These are phyloP conservation scores for Holothuria leucospilota DNA, from an alignment of 53 echinoderm and acorn worm genomes.

Conservation along the genomic window DNA sequence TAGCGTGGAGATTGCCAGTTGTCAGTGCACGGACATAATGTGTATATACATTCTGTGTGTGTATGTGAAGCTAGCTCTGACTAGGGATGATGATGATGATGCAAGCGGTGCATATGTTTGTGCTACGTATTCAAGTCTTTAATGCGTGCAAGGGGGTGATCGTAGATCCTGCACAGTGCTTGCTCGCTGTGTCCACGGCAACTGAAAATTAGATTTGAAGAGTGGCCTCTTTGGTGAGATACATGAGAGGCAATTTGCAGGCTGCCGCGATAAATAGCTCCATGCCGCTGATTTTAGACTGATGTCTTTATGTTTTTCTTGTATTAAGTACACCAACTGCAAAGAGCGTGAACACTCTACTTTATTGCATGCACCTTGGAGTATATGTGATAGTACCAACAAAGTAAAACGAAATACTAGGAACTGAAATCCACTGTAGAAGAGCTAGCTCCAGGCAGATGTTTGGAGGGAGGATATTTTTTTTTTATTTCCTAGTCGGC, in stretches of 20 bases:
- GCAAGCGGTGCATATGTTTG: no score
- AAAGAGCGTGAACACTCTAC: not conserved
- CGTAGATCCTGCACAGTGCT: no score
- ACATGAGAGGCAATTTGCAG: conserved; percentile 38
- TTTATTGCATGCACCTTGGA: not conserved
- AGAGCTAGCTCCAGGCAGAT: not conserved
- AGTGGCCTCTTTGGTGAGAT: conserved; percentile 21
- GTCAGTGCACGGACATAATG: conserved; percentile 23
- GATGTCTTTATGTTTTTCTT: conserved; percentile 15
- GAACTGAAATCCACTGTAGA: not conserved
- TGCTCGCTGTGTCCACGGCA: not conserved
- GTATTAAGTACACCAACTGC: conserved; percentile 5
- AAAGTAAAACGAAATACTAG: not conserved
- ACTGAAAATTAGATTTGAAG: conserved; percentile 22
- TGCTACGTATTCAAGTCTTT: no score
- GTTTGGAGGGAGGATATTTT: not conserved
- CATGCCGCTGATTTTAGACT: conserved; percentile 2
- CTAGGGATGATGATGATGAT: no score
- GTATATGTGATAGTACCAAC: conserved; percentile 2
- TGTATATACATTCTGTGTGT: not conserved
- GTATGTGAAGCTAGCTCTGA: no score
- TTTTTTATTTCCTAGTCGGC: no score
- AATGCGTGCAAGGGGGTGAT: no score
- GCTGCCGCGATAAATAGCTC: conserved; percentile 39
- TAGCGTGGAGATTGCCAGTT: not conserved